phyloP scores from a whole-genome alignment of 2,113 vertebrate genomes.

The Takifugu flavidus region DNA sequence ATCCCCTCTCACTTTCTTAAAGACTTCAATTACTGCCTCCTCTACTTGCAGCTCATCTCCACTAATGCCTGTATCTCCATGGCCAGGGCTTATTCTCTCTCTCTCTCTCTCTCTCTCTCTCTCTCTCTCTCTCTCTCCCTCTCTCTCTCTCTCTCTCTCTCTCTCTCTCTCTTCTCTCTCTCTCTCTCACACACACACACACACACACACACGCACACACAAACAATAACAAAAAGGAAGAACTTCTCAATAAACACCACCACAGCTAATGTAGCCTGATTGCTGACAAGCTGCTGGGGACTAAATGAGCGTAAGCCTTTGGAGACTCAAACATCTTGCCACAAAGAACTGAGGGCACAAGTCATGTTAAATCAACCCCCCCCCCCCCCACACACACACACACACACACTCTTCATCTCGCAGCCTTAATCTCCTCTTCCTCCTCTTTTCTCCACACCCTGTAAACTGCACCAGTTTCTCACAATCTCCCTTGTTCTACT shows the following conservation, averaged over 20 bases:
- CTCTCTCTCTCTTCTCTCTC: slow-evolving; percentile 40
- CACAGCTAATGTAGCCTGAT: slow-evolving; percentile 16
- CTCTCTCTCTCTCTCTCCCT: slow-evolving; percentile 34
- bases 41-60: slow-evolving; percentile 71
- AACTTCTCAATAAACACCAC: slow-evolving; percentile 26
- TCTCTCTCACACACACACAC: slow-evolving; percentile 22
- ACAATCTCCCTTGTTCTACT: slow-evolving; percentile 28
- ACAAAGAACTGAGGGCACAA: slow-evolving; percentile 59
- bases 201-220: slow-evolving; percentile 9
- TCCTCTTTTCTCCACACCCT: slow-evolving; percentile 19
- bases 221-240: slow-evolving; percentile 24
- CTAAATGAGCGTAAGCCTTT: slow-evolving; percentile 55
- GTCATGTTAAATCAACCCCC: slow-evolving; percentile 59
- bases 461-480: slow-evolving; percentile 41
- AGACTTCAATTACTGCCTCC: slow-evolving; percentile 75
- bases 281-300: slow-evolving; percentile 38
- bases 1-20: slow-evolving; percentile 75
- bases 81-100: slow-evolving; percentile 52
- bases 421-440: slow-evolving; percentile 57
- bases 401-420: slow-evolving; percentile 27
- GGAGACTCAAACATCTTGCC: slow-evolving; percentile 54
- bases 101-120: slow-evolving; percentile 24
- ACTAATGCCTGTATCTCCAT: slow-evolving; percentile 74
- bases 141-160: slow-evolving; percentile 3
- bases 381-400: slow-evolving; percentile 25